Percentiles rank a stretch among this genome's conserved stretches.
Evolutionary conservation across 2,113 vertebrate genomes (phyloP).

Genomic region (Brachypodius melanocephalos): DNA sequence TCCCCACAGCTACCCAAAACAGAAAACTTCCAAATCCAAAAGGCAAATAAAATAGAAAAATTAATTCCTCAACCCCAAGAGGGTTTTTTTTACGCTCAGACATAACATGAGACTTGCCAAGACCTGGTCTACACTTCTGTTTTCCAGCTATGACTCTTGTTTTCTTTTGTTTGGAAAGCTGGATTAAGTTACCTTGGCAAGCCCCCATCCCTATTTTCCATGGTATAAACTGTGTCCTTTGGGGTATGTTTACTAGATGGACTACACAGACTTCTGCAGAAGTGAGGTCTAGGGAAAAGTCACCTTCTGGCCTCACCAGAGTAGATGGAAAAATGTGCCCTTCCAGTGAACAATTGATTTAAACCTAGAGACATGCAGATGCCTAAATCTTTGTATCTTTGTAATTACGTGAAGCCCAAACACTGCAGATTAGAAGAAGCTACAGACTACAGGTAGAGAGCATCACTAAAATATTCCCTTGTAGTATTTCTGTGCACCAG

Average conservation of each 20-base stretch:
- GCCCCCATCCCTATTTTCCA: neutral
- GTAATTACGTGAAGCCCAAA: neutral
- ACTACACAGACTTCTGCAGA: neutral
- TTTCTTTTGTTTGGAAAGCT: conserved; percentile 11
- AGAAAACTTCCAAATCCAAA: neutral
- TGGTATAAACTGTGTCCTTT: neutral
- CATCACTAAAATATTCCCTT: neutral
- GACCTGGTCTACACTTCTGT: neutral
- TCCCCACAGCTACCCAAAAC: neutral
- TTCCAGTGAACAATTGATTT: neutral
- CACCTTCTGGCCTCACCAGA: neutral
- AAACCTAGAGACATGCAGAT: neutral
- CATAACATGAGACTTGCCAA: neutral
- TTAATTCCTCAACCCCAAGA: neutral
- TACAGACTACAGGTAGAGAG: neutral
- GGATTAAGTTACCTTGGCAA: neutral
- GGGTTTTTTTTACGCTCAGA: neutral
- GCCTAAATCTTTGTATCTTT: neutral
- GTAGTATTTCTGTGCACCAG: neutral
- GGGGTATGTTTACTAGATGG: neutral
- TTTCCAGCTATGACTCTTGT: neutral
- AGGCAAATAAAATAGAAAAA: neutral
- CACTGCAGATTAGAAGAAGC: neutral
- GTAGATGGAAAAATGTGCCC: neutral
- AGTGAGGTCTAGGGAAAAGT: neutral